phyloP scores from a whole-genome alignment of 1,140 invertebrate species.

The Apocrypta bakeri region DNA sequence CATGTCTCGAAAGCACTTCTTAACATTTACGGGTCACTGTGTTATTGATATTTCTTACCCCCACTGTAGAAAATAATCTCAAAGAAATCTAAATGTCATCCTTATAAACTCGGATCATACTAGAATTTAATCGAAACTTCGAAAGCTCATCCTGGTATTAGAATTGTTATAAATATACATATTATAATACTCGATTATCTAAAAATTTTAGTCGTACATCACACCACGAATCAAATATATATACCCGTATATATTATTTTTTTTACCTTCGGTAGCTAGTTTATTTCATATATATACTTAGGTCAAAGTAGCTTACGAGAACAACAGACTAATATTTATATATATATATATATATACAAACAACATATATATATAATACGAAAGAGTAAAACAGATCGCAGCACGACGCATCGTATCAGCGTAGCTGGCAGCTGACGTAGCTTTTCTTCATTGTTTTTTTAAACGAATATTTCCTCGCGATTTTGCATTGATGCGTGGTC shows the following conservation, averaged over 20 bases:
- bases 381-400: not conserved
- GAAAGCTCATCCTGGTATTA: not conserved
- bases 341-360: not conserved
- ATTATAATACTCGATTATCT: not conserved
- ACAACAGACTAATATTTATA: not conserved
- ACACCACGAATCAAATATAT: slow-evolving; percentile 1
- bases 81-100: not conserved
- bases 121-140: not conserved
- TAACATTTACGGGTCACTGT: not conserved
- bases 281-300: slow-evolving; percentile 50
- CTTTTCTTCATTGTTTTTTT: not conserved
- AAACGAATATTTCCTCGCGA: too few relatives aligned
- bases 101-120: not conserved
- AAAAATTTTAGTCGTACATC: not conserved
- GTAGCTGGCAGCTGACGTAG: not conserved
- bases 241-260: too few relatives aligned
- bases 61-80: not conserved
- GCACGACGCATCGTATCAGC: not conserved
- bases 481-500: not conserved
- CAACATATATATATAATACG: too few relatives aligned
- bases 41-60: not conserved
- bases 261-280: slow-evolving; percentile 53
- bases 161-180: not conserved
- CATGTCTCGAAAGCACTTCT: slow-evolving; percentile 21
- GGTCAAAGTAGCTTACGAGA: slow-evolving; percentile 55